These are phyloP conservation scores for Anguilla pacifica DNA, from an alignment of 2,797 vertebrate species.

Conservation along the genomic window DNA sequence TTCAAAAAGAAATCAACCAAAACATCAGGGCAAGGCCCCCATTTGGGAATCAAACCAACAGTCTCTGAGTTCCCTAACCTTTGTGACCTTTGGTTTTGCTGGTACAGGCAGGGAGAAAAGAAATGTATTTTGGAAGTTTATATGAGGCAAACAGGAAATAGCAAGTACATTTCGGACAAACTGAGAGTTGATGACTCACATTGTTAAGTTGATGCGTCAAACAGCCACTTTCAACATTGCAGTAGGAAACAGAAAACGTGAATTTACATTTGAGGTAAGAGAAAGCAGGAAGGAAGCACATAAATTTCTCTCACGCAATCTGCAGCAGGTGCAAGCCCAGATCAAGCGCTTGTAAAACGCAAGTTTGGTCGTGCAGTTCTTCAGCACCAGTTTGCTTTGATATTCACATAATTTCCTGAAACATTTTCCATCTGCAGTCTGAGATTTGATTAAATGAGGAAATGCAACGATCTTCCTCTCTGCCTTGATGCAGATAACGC, in stretches of 20 bases:
- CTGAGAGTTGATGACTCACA: not conserved
- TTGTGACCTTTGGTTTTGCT: not conserved
- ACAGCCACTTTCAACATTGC: not conserved
- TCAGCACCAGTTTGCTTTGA: not conserved
- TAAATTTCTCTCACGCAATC: not conserved
- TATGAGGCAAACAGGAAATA: not conserved
- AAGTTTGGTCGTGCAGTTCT: not conserved
- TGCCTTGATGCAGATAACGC: constrained; percentile 56
- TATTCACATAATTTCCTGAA: not conserved
- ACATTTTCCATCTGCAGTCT: constrained; percentile 20
- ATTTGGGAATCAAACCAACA: not conserved
- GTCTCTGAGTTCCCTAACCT: not conserved
- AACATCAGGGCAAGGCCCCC: too few relatives aligned
- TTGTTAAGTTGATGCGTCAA: not conserved
- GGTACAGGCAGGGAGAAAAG: not conserved
- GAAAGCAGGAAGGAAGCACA: not conserved
- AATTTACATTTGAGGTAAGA: not conserved
- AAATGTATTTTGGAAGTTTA: not conserved
- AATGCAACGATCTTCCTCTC: constrained; percentile 30
- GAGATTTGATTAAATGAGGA: constrained; percentile 36
- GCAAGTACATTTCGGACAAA: not conserved
- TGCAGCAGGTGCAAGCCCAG: not conserved
- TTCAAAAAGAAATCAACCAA: too few relatives aligned
- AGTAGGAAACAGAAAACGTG: not conserved
- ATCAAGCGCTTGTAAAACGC: not conserved